Conservation (phyloP, 2,888 invertebrate genomes). For the Heterodera filipjevi region DNA sequence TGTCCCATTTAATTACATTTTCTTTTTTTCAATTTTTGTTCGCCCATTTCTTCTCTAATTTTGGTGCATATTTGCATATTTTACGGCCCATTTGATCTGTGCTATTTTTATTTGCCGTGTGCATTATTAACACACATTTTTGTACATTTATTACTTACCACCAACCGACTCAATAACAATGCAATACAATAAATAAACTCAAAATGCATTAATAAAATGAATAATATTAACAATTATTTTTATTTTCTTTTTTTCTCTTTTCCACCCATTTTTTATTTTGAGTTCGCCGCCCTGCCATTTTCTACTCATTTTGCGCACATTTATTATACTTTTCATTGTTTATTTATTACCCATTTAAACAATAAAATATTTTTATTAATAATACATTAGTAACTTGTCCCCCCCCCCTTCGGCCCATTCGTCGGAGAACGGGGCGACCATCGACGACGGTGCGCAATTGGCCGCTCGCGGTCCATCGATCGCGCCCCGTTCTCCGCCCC, state of each 20-base stretch:
- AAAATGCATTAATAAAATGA: too few relatives aligned
- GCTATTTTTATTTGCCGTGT: background rate
- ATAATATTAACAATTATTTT: too few relatives aligned
- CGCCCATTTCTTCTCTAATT: background rate
- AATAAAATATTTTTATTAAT: background rate
- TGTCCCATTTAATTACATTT: background rate
- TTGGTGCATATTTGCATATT: background rate
- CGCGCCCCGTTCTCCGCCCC: background rate
- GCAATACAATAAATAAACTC: too few relatives aligned
- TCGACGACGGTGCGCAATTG: background rate
- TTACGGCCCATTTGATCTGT: background rate
- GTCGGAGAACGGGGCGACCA: background rate
- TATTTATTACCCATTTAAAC: slow-evolving; percentile 23
- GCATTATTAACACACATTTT: background rate
- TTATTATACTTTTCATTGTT: slow-evolving; percentile 47
- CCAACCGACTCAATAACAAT: too few relatives aligned
- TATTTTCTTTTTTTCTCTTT: too few relatives aligned
- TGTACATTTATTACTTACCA: background rate
- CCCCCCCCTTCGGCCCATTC: too few relatives aligned
- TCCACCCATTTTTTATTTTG: background rate
- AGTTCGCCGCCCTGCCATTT: background rate
- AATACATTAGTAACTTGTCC: background rate
- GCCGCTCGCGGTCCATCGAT: background rate
- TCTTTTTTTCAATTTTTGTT: background rate
- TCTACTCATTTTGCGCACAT: background rate